Evolutionary conservation across 2,888 invertebrate species (phyloP), one percentile per base, ranked within the genome.

Genomic region (Troilus luridus): DNA sequence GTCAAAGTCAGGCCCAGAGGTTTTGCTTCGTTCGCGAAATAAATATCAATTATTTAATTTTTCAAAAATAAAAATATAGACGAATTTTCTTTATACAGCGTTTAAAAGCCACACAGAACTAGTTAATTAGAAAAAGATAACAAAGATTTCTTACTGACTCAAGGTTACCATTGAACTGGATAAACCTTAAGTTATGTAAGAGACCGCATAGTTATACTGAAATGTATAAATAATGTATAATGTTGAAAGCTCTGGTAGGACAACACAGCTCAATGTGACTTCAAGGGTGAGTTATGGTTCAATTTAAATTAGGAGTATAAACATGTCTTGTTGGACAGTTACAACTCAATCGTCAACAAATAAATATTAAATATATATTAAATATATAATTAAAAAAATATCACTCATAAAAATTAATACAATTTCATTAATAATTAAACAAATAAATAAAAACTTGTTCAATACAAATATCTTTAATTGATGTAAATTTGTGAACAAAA

Each of bases 91-190:
- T 12, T 6, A 41, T 19, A 17, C 56, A 56, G 56, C 12, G 3
- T n/a, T n/a, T 41, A 9, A 85, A n/a, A 85, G n/a, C 85, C n/a
- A n/a, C n/a, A 56, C 10, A 56, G 0, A 56, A 12, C n/a, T 54
- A 12, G 56, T 10, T 21, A 14, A 85, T 85, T 58, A 11, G 9
- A 85, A 85, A 85, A 85, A 5, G 1, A 56, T 54, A 14, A 54
- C n/a, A 56, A n/a, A 54, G 54, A 21, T 12, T 85, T 77, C 24
- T 72, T 67, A n/a, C n/a, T 11, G 17, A 58, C 21, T 58, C 85
- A 85, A 85, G 85, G 85, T 85, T 85, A 56, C 11, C 56, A 85
- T 58, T 85, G 56, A 58, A 85, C 85, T 85, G 85, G 85, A 85
- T 85, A 85, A 56, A 58, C 19, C 54, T 85, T 19, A 58, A 58